Evolutionary conservation across 1,140 invertebrate species (phyloP).

Genomic region (Pseudomyrmex gracilis): DNA sequence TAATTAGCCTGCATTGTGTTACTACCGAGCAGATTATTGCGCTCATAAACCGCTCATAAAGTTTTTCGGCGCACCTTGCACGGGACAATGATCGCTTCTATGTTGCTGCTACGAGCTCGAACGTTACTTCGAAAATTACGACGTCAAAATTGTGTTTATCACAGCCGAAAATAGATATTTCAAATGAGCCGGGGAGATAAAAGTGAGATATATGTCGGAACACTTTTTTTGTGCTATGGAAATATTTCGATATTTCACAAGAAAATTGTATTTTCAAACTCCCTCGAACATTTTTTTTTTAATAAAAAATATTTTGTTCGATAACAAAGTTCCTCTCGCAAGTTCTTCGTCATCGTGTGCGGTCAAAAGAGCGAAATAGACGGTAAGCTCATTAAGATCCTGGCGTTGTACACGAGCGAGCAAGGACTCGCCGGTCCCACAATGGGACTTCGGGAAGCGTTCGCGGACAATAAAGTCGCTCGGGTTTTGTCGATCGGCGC

Average conservation of each 20-base stretch:
- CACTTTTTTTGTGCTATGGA: too few relatives aligned
- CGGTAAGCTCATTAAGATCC: conserved; percentile 70
- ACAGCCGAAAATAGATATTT: neutral
- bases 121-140: neutral
- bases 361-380: conserved; percentile 53
- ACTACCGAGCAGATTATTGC: conserved; percentile 80
- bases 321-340: neutral
- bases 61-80: conserved; percentile 67
- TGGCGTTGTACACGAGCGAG: conserved; percentile 25
- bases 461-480: conserved; percentile 84
- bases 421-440: conserved; percentile 56
- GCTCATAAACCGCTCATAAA: conserved; percentile 81
- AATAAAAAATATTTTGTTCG: neutral
- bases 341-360: neutral
- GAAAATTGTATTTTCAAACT: neutral
- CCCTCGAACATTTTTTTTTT: neutral
- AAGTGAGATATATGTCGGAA: neutral
- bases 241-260: neutral
- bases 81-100: conserved; percentile 1
- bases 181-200: neutral
- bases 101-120: neutral
- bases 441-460: conserved; percentile 79
- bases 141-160: neutral
- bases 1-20: conserved; percentile 84
- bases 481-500: conserved; percentile 56